Conservation (phyloP, 1,140 invertebrate genomes). For the Drosophila pachea region DNA sequence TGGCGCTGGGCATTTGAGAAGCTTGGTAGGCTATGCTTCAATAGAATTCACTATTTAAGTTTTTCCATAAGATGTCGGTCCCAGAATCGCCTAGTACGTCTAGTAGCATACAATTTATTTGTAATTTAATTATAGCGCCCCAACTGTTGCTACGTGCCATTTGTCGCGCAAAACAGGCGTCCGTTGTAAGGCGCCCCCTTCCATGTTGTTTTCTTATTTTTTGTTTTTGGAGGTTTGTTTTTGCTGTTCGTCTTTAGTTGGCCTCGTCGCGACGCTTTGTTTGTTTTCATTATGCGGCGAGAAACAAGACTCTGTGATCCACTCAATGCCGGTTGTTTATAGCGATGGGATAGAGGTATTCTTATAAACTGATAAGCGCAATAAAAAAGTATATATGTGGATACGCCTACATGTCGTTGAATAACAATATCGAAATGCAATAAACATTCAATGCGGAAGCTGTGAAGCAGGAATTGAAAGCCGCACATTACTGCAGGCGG, state of each 20-base stretch:
- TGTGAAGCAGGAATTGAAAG: slow-evolving; percentile 5
- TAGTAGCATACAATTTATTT: slow-evolving; percentile 49
- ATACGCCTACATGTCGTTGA: background rate
- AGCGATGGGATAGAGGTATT: slow-evolving; percentile 25
- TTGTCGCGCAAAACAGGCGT: slow-evolving; percentile 44
- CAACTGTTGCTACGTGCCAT: slow-evolving; percentile 68
- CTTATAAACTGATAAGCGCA: slow-evolving; percentile 6
- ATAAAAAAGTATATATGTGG: slow-evolving; percentile 10
- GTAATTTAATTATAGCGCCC: slow-evolving; percentile 51
- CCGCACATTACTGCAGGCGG: slow-evolving; percentile 13
- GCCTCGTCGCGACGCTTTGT: slow-evolving; percentile 42
- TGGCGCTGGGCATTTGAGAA: slow-evolving; percentile 7
- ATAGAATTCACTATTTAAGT: slow-evolving; percentile 9
- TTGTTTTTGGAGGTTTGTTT: slow-evolving; percentile 7
- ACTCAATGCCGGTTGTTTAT: slow-evolving; percentile 13
- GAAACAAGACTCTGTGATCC: slow-evolving; percentile 39
- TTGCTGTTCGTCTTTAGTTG: slow-evolving; percentile 17
- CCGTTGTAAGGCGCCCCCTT: slow-evolving; percentile 18
- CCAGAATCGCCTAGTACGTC: slow-evolving; percentile 44
- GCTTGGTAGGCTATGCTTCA: slow-evolving; percentile 5
- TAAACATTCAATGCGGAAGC: slow-evolving; percentile 43
- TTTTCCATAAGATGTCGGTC: background rate
- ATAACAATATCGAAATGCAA: slow-evolving; percentile 18
- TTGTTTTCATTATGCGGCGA: slow-evolving; percentile 39
- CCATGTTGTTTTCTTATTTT: slow-evolving; percentile 29